Conservation (phyloP, 2,113 vertebrate genomes). For the Pyxicephalus adspersus region DNA sequence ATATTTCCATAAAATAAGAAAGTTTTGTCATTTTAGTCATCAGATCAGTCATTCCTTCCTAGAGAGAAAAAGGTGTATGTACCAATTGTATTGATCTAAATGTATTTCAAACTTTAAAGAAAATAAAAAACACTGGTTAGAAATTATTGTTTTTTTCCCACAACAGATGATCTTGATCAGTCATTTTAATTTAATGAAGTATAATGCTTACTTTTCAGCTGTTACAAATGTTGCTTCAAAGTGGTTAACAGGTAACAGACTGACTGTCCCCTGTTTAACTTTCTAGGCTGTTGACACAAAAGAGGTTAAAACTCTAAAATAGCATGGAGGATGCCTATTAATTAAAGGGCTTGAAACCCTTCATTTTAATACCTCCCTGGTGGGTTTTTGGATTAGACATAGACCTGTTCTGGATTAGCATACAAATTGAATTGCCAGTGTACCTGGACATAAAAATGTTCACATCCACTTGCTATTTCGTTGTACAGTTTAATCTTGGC, state of each 20-base stretch:
- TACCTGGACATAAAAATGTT: slow-evolving; percentile 20
- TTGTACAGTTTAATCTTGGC: background rate
- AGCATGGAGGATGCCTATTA: slow-evolving; percentile 26
- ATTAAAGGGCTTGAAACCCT: slow-evolving; percentile 34
- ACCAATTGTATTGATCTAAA: no score
- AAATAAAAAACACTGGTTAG: no score
- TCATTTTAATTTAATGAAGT: no score
- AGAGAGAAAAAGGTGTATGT: no score
- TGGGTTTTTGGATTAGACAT: slow-evolving; percentile 39
- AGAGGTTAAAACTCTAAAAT: slow-evolving; percentile 38
- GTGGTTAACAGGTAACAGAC: background rate
- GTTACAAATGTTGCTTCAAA: background rate
- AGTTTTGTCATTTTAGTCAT: no score
- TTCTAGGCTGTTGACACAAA: slow-evolving; percentile 15
- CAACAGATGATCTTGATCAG: no score
- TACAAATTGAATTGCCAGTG: slow-evolving; percentile 51
- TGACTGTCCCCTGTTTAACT: background rate
- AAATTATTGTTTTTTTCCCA: no score
- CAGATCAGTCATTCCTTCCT: no score
- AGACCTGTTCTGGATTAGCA: slow-evolving; percentile 47
- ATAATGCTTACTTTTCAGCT: no score
- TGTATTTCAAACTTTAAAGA: no score
- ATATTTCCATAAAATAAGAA: no score
- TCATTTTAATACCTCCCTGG: slow-evolving; percentile 30
- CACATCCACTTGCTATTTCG: slow-evolving; percentile 13